Evolutionary conservation across 2,797 vertebrate species (phyloP).

Genomic region (Macropus fuliginosus): DNA sequence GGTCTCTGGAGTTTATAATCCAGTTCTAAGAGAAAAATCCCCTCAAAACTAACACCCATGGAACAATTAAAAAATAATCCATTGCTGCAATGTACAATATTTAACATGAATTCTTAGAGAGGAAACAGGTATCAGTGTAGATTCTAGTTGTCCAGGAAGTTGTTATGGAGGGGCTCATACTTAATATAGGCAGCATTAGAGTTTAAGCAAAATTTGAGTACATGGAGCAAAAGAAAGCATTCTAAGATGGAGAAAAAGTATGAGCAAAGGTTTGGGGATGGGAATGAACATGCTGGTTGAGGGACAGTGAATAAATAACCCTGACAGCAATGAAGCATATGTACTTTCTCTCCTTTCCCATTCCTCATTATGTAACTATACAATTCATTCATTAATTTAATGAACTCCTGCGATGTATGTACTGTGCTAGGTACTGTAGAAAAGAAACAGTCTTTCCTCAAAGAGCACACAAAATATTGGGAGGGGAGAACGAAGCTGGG

Average conservation of each 20-base stretch:
- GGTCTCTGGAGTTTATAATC: constrained; percentile 1
- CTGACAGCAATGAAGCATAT: not conserved
- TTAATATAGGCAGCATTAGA: not conserved
- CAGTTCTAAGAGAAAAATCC: not conserved
- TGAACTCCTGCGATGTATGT: not conserved
- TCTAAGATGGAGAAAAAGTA: not conserved
- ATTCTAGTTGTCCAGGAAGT: not conserved
- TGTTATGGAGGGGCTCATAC: not conserved
- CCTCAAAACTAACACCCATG: not conserved
- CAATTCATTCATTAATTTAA: not conserved
- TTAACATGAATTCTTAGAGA: not conserved
- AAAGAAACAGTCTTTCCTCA: not conserved
- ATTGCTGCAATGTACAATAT: not conserved
- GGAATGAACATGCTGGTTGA: not conserved
- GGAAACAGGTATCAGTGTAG: not conserved
- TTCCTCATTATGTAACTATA: not conserved
- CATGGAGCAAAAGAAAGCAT: not conserved
- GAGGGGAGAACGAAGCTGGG: not conserved
- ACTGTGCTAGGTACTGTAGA: not conserved
- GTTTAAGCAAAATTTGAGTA: not conserved
- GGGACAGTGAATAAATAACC: not conserved
- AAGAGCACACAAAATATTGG: not conserved
- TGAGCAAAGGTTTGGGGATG: not conserved
- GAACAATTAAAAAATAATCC: not conserved
- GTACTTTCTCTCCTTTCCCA: not conserved